phyloP scores from a whole-genome alignment of 2,888 invertebrate genomes.

The Campoplex nolae region DNA sequence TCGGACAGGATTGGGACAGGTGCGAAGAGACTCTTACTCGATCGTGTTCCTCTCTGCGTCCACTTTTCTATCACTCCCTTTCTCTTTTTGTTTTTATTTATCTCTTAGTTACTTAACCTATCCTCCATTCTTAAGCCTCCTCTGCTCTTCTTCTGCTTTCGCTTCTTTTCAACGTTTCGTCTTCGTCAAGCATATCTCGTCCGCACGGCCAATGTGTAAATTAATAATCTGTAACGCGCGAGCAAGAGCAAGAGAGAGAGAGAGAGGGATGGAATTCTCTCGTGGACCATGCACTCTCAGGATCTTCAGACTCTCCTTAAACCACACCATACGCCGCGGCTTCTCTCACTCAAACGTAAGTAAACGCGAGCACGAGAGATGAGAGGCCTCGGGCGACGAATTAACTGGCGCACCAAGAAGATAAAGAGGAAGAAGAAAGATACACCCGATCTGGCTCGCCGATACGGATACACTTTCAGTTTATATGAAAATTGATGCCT shows the following conservation, averaged over 20 bases:
- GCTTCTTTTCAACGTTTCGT: conserved; percentile 55
- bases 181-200: conserved; percentile 63
- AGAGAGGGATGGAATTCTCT: conserved; percentile 15
- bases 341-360: conserved; percentile 42
- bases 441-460: conserved; percentile 39
- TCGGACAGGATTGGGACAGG: conserved; percentile 81
- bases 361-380: conserved; percentile 58
- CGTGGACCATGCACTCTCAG: conserved; percentile 52
- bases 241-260: background rate
- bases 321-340: conserved; percentile 63
- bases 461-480: conserved; percentile 58
- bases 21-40: conserved; percentile 72
- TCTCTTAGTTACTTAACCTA: conserved; percentile 6
- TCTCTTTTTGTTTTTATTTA: conserved; percentile 23
- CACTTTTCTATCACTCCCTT: conserved; percentile 31
- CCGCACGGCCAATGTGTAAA: conserved; percentile 79
- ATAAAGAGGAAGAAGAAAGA: conserved; percentile 26
- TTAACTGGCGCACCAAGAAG: conserved; percentile 71
- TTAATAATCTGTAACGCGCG: conserved; percentile 80
- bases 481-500: conserved; percentile 65
- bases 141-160: conserved; percentile 35
- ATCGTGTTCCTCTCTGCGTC: conserved; percentile 54
- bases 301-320: conserved; percentile 58
- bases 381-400: conserved; percentile 74
- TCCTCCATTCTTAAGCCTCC: conserved; percentile 12